Evolutionary conservation across 1,140 invertebrate species (phyloP).

Genomic region (Adelges cooleyi): DNA sequence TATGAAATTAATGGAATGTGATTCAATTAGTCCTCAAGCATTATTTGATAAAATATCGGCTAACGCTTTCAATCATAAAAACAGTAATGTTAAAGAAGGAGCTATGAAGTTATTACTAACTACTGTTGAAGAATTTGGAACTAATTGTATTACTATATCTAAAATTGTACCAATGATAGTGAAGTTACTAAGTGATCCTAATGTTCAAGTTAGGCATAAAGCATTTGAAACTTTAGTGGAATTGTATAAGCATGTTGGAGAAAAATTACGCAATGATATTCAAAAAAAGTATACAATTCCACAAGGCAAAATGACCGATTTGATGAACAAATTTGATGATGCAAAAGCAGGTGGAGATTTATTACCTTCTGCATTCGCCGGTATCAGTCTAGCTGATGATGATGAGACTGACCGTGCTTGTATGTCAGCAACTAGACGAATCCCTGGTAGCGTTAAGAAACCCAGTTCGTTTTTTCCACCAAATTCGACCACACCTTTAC

Average conservation of each 20-base stretch:
- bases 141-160: conserved; percentile 63
- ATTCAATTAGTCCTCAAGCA: conserved; percentile 62
- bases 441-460: conserved; percentile 18
- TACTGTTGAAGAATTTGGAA: conserved; percentile 75
- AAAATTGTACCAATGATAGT: conserved; percentile 71
- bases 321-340: conserved; percentile 80
- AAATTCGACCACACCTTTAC: conserved; percentile 16
- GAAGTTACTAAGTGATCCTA: conserved; percentile 79
- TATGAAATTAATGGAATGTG: conserved; percentile 64
- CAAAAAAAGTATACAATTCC: conserved; percentile 69
- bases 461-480: conserved; percentile 14
- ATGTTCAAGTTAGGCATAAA: conserved; percentile 70
- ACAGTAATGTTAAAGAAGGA: conserved; percentile 75
- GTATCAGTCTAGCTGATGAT: conserved; percentile 21
- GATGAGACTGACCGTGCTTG: conserved; percentile 28
- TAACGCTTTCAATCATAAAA: conserved; percentile 66
- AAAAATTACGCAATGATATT: conserved; percentile 70
- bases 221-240: conserved; percentile 75
- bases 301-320: conserved; percentile 53
- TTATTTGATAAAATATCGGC: conserved; percentile 64
- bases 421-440: conserved; percentile 17
- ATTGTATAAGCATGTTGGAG: conserved; percentile 87
- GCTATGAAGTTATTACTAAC: conserved; percentile 63
- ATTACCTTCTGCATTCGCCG: conserved; percentile 54
- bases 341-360: conserved; percentile 64